A percentile compares a stretch with the other conserved stretches of the same genome.
Conservation (phyloP, 2,113 vertebrate species). For the Strigops habroptila region DNA sequence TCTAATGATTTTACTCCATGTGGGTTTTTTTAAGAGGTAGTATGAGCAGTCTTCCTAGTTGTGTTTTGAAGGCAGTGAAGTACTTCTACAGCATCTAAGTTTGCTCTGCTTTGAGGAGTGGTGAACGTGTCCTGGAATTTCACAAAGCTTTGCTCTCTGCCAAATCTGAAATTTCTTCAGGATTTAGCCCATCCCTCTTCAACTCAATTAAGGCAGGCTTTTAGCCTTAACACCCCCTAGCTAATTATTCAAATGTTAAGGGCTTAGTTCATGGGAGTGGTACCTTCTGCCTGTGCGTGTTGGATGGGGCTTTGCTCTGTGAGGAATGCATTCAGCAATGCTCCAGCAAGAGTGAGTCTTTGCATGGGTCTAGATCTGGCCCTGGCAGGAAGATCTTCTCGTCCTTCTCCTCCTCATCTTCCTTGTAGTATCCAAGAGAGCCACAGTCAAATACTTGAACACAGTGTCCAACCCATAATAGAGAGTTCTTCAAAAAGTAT, state of each 20-base stretch:
- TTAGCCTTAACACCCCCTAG: background rate
- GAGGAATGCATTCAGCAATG: fast-evolving
- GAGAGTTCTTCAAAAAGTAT: background rate
- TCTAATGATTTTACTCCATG: background rate
- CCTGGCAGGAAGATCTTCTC: background rate
- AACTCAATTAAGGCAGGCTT: background rate
- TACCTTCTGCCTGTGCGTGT: background rate
- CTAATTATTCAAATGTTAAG: background rate
- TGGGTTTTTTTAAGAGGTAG: background rate
- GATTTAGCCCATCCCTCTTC: background rate
- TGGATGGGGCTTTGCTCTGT: background rate
- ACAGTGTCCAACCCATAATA: background rate
- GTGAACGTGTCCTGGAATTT: background rate
- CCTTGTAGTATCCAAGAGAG: background rate
- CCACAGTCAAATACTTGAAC: background rate
- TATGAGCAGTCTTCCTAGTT: background rate
- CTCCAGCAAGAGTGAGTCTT: background rate
- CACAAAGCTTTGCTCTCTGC: background rate
- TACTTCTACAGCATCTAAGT: background rate
- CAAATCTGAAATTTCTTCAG: background rate
- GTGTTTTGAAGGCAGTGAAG: background rate
- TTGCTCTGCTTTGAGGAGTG: background rate
- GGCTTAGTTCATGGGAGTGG: background rate
- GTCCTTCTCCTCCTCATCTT: background rate
- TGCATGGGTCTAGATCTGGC: background rate